These are phyloP conservation scores for Melanargia galathea DNA, from an alignment of 2,888 invertebrate genomes.

Conservation along the genomic window DNA sequence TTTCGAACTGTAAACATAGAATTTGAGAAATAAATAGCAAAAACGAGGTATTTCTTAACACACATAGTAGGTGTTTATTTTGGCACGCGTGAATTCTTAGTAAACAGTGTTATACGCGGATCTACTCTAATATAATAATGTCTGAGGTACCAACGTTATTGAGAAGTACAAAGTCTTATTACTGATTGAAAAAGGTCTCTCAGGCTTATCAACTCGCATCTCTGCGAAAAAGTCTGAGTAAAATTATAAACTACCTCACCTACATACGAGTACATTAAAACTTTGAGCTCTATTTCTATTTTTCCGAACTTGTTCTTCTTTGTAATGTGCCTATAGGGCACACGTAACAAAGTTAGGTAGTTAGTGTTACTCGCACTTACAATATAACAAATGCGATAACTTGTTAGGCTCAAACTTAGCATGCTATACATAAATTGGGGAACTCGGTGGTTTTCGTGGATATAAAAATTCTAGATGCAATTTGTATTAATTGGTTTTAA, in stretches of 20 bases:
- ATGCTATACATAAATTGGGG: slow-evolving; percentile 4
- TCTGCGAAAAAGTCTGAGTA: background rate
- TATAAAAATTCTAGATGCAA: background rate
- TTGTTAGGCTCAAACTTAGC: slow-evolving; percentile 12
- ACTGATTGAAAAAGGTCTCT: no score
- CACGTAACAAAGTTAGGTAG: slow-evolving; percentile 2
- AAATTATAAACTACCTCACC: slow-evolving; percentile 3
- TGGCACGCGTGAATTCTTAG: no score
- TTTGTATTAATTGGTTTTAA: background rate
- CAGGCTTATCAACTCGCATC: no score
- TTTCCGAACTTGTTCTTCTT: background rate
- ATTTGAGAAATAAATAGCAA: no score
- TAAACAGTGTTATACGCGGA: no score
- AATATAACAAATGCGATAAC: slow-evolving; percentile 12
- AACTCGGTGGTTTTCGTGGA: background rate
- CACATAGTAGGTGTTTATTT: no score
- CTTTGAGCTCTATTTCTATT: background rate
- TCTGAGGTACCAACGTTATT: no score
- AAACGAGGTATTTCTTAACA: no score
- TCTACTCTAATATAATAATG: no score
- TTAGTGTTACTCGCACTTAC: slow-evolving; percentile 4
- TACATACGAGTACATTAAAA: background rate
- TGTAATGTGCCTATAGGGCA: slow-evolving; percentile 14
- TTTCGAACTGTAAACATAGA: no score
- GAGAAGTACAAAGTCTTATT: no score